phyloP scores from a whole-genome alignment of 2,797 vertebrate species.

The Coccyzus lansbergi region DNA sequence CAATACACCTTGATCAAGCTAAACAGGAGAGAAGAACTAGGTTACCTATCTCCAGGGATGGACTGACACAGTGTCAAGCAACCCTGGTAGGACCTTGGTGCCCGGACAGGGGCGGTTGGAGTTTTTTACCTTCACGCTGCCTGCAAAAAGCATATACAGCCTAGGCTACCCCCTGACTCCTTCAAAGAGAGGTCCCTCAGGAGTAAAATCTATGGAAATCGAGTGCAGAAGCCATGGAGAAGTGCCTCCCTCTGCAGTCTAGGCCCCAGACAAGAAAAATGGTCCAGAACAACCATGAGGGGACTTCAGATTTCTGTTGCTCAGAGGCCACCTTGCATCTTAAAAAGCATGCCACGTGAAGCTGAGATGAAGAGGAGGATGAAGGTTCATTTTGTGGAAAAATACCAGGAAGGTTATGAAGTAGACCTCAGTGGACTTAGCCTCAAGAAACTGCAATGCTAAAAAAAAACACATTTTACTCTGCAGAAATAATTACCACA shows the following conservation, averaged over 20 bases:
- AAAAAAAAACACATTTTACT: neutral
- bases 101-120: neutral
- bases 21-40: neutral
- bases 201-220: neutral
- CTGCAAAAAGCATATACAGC: fast-evolving
- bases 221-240: neutral
- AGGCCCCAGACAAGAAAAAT: neutral
- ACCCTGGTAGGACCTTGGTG: neutral
- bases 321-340: neutral
- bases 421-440: neutral
- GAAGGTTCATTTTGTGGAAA: neutral
- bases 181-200: neutral
- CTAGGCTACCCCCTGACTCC: neutral
- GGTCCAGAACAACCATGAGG: neutral
- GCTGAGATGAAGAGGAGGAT: neutral
- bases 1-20: neutral
- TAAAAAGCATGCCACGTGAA: neutral
- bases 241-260: neutral
- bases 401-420: neutral
- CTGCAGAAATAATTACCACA: neutral
- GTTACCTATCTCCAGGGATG: neutral
- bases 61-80: fast-evolving
- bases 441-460: neutral
- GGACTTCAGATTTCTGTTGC: neutral
- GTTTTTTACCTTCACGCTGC: neutral